A percentile compares a stretch with the other conserved stretches of the same genome.
Evolutionary conservation across 2,888 invertebrate genomes (phyloP).

Genomic region (Plemyria rubiginata): DNA sequence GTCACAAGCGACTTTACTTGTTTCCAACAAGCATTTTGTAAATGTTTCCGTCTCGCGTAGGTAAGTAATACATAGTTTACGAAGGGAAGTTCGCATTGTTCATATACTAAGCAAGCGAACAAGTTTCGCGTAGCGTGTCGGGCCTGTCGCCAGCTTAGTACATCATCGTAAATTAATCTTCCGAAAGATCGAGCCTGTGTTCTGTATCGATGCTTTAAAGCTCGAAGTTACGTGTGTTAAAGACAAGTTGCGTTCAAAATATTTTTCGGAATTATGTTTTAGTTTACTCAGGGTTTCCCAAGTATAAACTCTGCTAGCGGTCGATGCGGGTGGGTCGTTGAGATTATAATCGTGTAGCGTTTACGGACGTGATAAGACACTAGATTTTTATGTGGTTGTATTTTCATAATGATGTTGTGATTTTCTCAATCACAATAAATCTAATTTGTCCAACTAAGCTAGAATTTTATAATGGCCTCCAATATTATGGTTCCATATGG

Average conservation of each 20-base stretch:
- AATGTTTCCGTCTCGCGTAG: no score
- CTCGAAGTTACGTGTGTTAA: slow-evolving; percentile 16
- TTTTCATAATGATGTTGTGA: no score
- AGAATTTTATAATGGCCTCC: no score
- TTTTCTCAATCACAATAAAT: no score
- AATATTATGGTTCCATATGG: no score
- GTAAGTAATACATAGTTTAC: no score
- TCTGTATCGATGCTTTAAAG: slow-evolving; percentile 27
- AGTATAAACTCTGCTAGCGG: not conserved
- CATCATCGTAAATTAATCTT: slow-evolving; percentile 61
- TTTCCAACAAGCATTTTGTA: no score
- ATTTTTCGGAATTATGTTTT: not conserved
- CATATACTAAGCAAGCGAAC: slow-evolving; percentile 9
- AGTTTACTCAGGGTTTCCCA: not conserved
- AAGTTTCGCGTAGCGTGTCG: slow-evolving; percentile 22
- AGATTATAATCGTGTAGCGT: not conserved
- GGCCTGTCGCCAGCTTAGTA: slow-evolving; percentile 37
- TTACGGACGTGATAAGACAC: not conserved
- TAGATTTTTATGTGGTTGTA: no score
- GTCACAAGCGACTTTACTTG: not conserved
- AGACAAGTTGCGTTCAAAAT: slow-evolving; percentile 1
- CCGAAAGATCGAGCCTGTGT: slow-evolving; percentile 58
- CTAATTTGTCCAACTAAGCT: no score
- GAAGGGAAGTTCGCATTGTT: not conserved
- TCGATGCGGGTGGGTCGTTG: not conserved